Base-by-base conservation (phyloP, 2,888 invertebrate genomes). In the Dione vanillae region DNA sequence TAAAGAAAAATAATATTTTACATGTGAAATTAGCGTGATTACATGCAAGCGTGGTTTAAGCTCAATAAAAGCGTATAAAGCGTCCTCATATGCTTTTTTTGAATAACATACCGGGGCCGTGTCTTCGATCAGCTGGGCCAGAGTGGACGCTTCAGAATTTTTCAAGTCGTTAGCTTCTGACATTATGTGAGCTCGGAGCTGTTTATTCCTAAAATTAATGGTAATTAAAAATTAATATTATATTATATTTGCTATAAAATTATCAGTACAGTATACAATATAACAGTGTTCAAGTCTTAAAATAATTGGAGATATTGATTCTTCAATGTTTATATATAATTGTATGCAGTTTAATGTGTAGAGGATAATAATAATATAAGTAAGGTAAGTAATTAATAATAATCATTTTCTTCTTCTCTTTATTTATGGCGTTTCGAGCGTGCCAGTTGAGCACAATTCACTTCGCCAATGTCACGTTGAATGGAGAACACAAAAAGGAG, bases 101-200 rank as follows among this genome's bases (percentile, higher is more conserved):
- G 35, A 19, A 10, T 11, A 10, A 87, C 88, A 79, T 91, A 91
- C 94, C 89, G 93, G 85, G 66, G 86, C 89, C 52, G 90, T 87
- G 83, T 94, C 94, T 83, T 95, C 94, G 78, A 94, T 89, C 84
- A 94, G 89, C 75, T 94, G 92, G 65, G 94, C 83, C 69, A 94
- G 89, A 37, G 94, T 87, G 71, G 94, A 89, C 70, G 92, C 86
- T 54, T 95, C 94, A 9, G 91, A 83, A 78, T 88, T 90, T 74
- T 93, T 92, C 82, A 92, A 84, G 67, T 96, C 95, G 76, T 94
- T 95, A 71, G 95, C 95, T 78, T 96, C 96, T 2, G 96, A 94
- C 82, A 96, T 95, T 76, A 97, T 89, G 84, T 96, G 96, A 37
- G 96, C 96, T 71, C 96, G 94, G 72, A 96, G 93, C 85, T 96